Percentiles rank a stretch among this genome's conserved stretches.
These are phyloP conservation scores for Microplitis mediator DNA, from an alignment of 1,140 invertebrate genomes.

Conservation along the genomic window DNA sequence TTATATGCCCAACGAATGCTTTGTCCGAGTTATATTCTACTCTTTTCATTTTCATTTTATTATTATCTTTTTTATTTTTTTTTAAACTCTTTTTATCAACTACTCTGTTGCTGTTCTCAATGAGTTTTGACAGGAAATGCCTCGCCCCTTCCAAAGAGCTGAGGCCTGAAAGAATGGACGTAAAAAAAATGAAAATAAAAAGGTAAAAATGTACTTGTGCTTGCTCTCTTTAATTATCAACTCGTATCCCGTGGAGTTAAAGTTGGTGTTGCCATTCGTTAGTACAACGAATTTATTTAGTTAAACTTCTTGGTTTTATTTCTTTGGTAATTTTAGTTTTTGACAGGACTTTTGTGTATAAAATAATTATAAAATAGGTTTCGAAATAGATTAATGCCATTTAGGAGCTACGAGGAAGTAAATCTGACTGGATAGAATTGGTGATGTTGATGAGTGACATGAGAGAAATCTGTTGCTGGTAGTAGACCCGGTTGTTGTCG, in stretches of 20 bases:
- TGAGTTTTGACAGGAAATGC: neutral
- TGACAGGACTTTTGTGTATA: neutral
- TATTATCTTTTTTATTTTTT: neutral
- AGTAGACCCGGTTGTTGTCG: no score
- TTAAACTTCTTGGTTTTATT: neutral
- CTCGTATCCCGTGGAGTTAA: neutral
- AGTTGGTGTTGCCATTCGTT: conserved; percentile 8
- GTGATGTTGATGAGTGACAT: conserved; percentile 5
- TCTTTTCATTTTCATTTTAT: neutral
- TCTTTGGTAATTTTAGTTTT: neutral
- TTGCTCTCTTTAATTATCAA: neutral
- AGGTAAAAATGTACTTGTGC: neutral
- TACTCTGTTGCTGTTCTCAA: neutral
- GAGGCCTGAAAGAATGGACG: no score
- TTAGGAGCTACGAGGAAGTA: neutral
- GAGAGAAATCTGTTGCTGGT: no score
- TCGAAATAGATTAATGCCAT: no score
- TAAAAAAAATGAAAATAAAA: neutral
- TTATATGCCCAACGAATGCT: conserved; percentile 25
- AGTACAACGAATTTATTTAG: conserved; percentile 4
- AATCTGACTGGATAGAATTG: neutral
- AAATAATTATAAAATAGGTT: neutral
- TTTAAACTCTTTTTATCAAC: neutral
- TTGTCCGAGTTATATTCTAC: conserved; percentile 14
- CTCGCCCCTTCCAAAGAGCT: neutral